Conservation (phyloP, 2,113 vertebrate species). For the Gnathonemus longibarbis region DNA sequence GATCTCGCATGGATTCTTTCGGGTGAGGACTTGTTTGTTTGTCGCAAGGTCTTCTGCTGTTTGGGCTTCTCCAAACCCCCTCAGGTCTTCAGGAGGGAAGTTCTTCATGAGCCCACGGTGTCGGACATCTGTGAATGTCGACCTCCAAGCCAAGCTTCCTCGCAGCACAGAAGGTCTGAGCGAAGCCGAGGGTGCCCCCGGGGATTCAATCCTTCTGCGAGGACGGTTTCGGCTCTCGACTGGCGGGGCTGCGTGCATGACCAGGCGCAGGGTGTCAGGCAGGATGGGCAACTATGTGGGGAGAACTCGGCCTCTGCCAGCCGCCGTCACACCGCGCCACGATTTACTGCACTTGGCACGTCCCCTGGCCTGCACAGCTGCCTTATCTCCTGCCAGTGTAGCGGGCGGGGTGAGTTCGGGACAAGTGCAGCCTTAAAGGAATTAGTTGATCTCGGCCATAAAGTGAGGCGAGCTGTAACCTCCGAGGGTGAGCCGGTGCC, state of each 20-base stretch:
- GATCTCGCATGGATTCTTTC: background rate
- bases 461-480: background rate
- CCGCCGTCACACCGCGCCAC: background rate
- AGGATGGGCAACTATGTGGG: background rate
- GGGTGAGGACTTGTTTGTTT: background rate
- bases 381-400: slow-evolving; percentile 22
- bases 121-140: background rate
- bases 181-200: background rate
- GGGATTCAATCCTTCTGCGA: no score
- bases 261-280: background rate
- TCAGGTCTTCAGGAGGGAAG: background rate
- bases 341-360: slow-evolving; percentile 17
- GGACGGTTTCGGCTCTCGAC: background rate
- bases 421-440: slow-evolving; percentile 6
- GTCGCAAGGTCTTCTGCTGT: background rate
- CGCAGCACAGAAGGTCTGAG: background rate
- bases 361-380: background rate
- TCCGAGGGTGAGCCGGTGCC: background rate
- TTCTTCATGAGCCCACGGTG: background rate
- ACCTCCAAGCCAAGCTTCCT: background rate
- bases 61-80: background rate
- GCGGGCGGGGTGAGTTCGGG: slow-evolving; percentile 10
- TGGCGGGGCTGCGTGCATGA: background rate
- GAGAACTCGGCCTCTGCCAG: background rate
- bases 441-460: slow-evolving; percentile 10